Conservation (phyloP, 2,113 vertebrate genomes). For the Elanoides forficatus region DNA sequence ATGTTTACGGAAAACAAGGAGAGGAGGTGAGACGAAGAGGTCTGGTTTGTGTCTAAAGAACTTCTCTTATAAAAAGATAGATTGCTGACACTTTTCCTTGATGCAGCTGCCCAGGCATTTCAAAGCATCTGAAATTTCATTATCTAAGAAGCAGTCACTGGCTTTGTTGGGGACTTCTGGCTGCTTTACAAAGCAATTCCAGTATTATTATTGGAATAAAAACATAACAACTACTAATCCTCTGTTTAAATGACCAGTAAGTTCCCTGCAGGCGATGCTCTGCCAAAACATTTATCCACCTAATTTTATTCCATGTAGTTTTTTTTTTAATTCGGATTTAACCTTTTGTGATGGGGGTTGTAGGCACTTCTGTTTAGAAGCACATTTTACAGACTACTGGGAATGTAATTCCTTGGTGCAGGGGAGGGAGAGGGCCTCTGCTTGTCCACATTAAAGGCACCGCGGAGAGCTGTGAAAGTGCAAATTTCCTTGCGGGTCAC, state of each 20-base stretch:
- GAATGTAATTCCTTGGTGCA: not conserved
- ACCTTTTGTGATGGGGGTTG: not conserved
- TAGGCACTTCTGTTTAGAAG: not conserved
- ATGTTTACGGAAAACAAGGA: not conserved
- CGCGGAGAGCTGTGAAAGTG: not conserved
- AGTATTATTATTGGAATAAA: not conserved
- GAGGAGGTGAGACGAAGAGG: not conserved
- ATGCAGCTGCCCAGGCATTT: conserved; percentile 17
- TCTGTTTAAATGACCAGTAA: conserved; percentile 14
- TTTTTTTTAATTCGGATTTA: not conserved
- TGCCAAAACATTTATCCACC: conserved; percentile 43
- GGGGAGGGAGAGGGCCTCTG: not conserved
- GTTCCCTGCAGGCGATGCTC: not conserved
- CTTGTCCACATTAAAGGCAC: fast-evolving
- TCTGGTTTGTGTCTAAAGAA: not conserved
- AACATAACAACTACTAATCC: conserved; percentile 18
- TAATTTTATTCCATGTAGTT: not conserved
- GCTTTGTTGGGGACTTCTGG: not conserved
- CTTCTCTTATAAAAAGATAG: not conserved
- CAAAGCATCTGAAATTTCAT: not conserved
- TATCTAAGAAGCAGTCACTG: not conserved
- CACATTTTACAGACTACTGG: not conserved
- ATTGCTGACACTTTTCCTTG: not conserved
- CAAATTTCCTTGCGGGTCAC: not conserved
- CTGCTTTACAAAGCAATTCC: not conserved